A percentile compares a stretch with the other conserved stretches of the same genome.
These are phyloP conservation scores for Drosophila mayaguana DNA, from an alignment of 2,888 invertebrate genomes.

Conservation along the genomic window DNA sequence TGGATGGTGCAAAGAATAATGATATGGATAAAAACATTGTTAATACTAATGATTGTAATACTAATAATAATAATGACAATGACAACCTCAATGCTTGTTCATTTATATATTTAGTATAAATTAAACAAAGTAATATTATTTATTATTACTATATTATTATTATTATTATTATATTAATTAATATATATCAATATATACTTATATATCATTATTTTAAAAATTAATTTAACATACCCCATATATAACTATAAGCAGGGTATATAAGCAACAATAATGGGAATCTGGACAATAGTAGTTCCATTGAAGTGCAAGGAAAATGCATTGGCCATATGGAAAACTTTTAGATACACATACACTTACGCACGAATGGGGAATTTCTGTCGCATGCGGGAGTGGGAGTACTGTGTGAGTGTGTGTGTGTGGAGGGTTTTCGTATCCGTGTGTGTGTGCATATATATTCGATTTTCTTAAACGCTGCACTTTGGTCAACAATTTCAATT, in stretches of 20 bases:
- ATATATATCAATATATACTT: too few relatives aligned
- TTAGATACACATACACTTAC: constrained; percentile 5
- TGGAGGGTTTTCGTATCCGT: too few relatives aligned
- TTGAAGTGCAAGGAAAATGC: constrained; percentile 51
- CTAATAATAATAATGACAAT: neutral
- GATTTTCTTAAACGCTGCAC: constrained; percentile 71
- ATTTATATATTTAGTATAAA: too few relatives aligned
- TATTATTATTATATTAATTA: too few relatives aligned
- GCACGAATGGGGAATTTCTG: neutral
- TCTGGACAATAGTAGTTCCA: constrained; percentile 35
- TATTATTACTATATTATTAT: too few relatives aligned
- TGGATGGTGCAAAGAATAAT: neutral
- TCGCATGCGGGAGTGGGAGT: constrained; percentile 1
- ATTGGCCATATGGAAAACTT: constrained; percentile 58
- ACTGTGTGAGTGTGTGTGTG: constrained; percentile 1
- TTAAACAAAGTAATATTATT: too few relatives aligned
- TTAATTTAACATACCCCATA: neutral
- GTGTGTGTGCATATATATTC: constrained; percentile 7
- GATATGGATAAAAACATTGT: neutral
- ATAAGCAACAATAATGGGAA: constrained; percentile 23
- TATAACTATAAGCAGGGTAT: neutral
- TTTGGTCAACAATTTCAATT: constrained; percentile 73
- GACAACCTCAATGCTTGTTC: too few relatives aligned
- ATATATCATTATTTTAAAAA: too few relatives aligned
- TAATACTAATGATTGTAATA: neutral